A percentile compares a stretch with the other conserved stretches of the same genome.
phyloP scores from a whole-genome alignment of 2,797 vertebrate genomes.

The Nasua narica region DNA sequence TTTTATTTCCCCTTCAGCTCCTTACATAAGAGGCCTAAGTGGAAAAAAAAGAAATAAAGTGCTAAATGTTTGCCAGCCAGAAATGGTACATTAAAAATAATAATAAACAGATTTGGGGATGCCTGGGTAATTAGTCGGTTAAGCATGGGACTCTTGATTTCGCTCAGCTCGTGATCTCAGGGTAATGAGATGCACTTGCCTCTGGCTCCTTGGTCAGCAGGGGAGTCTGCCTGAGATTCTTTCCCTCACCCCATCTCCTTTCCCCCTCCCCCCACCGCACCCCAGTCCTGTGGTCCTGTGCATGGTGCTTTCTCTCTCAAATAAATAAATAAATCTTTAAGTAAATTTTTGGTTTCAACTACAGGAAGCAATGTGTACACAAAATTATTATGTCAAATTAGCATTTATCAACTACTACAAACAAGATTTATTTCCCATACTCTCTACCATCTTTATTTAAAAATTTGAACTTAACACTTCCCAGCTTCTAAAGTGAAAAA shows the following conservation, averaged over 20 bases:
- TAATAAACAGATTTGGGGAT: not conserved
- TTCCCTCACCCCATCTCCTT: not conserved
- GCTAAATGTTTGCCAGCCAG: not conserved
- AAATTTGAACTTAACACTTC: not conserved
- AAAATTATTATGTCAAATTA: not conserved
- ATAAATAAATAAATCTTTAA: not conserved
- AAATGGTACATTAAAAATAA: not conserved
- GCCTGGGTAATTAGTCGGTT: not conserved
- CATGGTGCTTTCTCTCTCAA: too few relatives aligned
- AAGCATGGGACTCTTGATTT: not conserved
- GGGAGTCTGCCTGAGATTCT: not conserved
- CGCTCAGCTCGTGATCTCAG: not conserved
- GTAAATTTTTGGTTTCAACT: not conserved
- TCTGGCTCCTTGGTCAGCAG: not conserved
- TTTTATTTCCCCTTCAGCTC: slow-evolving; percentile 86
- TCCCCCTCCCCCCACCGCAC: too few relatives aligned
- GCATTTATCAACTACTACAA: not conserved
- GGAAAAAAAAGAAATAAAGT: slow-evolving; percentile 13
- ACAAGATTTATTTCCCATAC: not conserved
- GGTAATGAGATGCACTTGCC: not conserved
- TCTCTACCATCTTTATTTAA: not conserved
- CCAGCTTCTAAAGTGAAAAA: not conserved
- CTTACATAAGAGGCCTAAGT: slow-evolving; percentile 86
- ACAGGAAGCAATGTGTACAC: not conserved
- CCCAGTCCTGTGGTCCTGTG: too few relatives aligned